A percentile compares a stretch with the other conserved stretches of the same genome.
phyloP scores from a whole-genome alignment of 2,113 vertebrate genomes.

The Nymphicus hollandicus region DNA sequence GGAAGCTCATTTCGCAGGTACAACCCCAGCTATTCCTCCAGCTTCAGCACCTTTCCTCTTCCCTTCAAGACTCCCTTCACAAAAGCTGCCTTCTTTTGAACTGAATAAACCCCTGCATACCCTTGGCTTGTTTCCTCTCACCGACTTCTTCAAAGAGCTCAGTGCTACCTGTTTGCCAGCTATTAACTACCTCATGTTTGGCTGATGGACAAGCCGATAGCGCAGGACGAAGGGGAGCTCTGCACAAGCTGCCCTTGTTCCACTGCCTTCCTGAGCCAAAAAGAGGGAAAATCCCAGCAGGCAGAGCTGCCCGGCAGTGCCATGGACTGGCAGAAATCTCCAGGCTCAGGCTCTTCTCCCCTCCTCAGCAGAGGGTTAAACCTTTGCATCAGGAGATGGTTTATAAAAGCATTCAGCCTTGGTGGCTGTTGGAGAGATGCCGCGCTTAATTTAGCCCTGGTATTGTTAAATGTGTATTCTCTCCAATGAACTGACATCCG shows the following conservation, averaged over 20 bases:
- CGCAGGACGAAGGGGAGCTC: neutral
- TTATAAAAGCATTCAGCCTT: neutral
- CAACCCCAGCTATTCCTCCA: neutral
- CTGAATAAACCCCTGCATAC: neutral
- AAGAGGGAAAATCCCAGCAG: neutral
- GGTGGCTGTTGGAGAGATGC: neutral
- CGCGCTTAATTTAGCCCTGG: slow-evolving; percentile 26
- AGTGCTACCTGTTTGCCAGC: slow-evolving; percentile 47
- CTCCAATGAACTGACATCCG: neutral
- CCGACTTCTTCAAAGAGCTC: slow-evolving; percentile 4
- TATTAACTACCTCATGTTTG: slow-evolving; percentile 1
- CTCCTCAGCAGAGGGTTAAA: neutral
- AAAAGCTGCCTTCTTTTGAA: neutral
- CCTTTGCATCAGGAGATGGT: neutral
- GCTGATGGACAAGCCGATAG: slow-evolving; percentile 53
- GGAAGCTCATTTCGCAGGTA: neutral
- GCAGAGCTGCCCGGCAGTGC: neutral
- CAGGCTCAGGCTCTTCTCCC: neutral
- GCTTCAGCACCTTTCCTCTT: neutral
- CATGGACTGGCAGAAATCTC: neutral
- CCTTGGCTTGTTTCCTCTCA: slow-evolving; percentile 15
- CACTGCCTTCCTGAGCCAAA: neutral
- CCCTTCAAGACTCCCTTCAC: neutral
- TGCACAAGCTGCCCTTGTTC: slow-evolving; percentile 35
- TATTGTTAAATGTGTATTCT: neutral